Conservation (phyloP, 2,888 invertebrate species). For the Lasioglossum oenotherae region DNA sequence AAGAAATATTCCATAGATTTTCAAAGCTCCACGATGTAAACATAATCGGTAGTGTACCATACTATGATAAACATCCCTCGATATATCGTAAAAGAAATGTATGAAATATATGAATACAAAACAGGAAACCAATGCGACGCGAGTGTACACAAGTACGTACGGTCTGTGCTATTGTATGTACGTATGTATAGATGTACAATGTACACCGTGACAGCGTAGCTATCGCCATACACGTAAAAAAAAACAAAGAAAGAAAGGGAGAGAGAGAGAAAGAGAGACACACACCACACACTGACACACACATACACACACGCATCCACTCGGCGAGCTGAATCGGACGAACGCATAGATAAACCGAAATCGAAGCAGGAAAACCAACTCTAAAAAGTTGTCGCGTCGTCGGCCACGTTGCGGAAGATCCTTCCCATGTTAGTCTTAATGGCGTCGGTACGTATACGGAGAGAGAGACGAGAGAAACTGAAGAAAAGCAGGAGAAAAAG, state of each 20-base stretch:
- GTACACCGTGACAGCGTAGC: constrained; percentile 17
- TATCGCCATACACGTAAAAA: background rate
- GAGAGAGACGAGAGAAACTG: constrained; percentile 36
- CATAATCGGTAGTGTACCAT: constrained; percentile 83
- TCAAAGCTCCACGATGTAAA: constrained; percentile 79
- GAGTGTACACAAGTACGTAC: constrained; percentile 23
- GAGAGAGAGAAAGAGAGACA: constrained; percentile 36
- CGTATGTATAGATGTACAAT: constrained; percentile 31
- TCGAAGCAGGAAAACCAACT: background rate
- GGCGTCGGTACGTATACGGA: constrained; percentile 74
- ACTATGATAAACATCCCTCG: constrained; percentile 80
- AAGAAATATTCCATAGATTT: constrained; percentile 80
- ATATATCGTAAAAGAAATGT: constrained; percentile 78
- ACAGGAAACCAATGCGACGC: constrained; percentile 28
- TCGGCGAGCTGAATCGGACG: constrained; percentile 8
- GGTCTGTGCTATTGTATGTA: constrained; percentile 50
- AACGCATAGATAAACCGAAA: background rate
- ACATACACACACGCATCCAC: background rate
- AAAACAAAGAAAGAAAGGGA: constrained; percentile 21
- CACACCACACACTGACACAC: background rate
- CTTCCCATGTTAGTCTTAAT: constrained; percentile 78
- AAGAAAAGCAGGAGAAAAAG: background rate
- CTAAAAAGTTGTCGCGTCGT: background rate
- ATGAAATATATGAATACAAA: constrained; percentile 61
- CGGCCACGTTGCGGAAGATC: constrained; percentile 25